Percentiles rank a stretch among this genome's conserved stretches.
These are phyloP conservation scores for Pristionchus entomophagus DNA, from an alignment of 2,888 invertebrate genomes.

Conservation along the genomic window DNA sequence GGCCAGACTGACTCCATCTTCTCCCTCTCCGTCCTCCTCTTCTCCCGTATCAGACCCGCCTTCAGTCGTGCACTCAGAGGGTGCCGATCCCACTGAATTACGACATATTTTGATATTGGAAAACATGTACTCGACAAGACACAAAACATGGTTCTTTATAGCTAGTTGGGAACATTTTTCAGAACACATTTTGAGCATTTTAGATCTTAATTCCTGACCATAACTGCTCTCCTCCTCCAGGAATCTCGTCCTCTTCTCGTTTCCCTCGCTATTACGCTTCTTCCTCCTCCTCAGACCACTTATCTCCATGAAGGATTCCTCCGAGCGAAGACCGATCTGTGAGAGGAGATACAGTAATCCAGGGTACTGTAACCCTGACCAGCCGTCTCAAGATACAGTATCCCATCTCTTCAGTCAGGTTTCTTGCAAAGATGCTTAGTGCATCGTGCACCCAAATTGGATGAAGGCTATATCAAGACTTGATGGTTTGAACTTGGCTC, in stretches of 20 bases:
- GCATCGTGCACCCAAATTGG: no score
- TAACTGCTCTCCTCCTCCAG: constrained; percentile 59
- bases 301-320: constrained; percentile 75
- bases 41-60: constrained; percentile 65
- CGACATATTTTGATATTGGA: not conserved
- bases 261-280: constrained; percentile 50
- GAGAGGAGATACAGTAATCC: not conserved
- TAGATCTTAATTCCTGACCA: constrained; percentile 53
- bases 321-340: constrained; percentile 75
- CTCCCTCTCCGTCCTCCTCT: constrained; percentile 59
- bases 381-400: no score
- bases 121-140: no score
- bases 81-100: constrained; percentile 49
- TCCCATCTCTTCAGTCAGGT: no score
- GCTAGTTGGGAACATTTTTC: no score
- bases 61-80: constrained; percentile 59
- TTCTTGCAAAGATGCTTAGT: no score
- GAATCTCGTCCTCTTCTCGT: constrained; percentile 70
- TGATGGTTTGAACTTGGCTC: no score
- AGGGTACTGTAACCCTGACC: not conserved
- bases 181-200: no score
- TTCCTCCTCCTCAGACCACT: constrained; percentile 63
- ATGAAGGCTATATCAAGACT: no score
- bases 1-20: constrained; percentile 50
- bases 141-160: no score